Evolutionary conservation across 2,888 invertebrate genomes (phyloP).

Genomic region (Drosophila anceps): DNA sequence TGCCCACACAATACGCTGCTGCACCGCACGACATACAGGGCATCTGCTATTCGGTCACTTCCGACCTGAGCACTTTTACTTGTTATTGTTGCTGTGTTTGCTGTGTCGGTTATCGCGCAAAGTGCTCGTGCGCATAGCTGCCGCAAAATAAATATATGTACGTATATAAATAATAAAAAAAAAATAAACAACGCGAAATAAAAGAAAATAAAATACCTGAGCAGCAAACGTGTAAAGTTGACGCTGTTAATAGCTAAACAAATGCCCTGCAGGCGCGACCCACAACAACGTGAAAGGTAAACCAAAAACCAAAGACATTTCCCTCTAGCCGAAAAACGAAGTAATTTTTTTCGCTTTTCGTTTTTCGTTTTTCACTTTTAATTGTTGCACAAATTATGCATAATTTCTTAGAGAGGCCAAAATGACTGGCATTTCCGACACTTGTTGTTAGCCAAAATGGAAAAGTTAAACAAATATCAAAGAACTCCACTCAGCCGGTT

Average conservation of each 20-base stretch:
- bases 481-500: conserved; percentile 34
- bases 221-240: conserved; percentile 54
- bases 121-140: conserved; percentile 72
- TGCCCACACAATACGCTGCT: neutral
- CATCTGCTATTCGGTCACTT: too few species aligned
- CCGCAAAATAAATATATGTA: conserved; percentile 63
- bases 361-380: conserved; percentile 53
- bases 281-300: conserved; percentile 47
- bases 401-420: conserved; percentile 39
- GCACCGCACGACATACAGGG: neutral
- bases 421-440: conserved; percentile 66
- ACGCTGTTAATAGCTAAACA: conserved; percentile 72
- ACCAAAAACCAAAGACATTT: conserved; percentile 27
- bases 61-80: neutral
- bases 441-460: conserved; percentile 30
- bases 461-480: conserved; percentile 21
- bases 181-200: conserved; percentile 10
- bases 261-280: conserved; percentile 57
- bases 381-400: conserved; percentile 73
- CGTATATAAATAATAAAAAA: conserved; percentile 8
- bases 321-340: conserved; percentile 11
- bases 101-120: conserved; percentile 66
- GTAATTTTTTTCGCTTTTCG: conserved; percentile 28
- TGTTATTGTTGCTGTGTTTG: conserved; percentile 21
- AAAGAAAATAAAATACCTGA: conserved; percentile 41